These are phyloP conservation scores for Nipponacmea schrenckii DNA, from an alignment of 2,888 invertebrate species.

Conservation along the genomic window DNA sequence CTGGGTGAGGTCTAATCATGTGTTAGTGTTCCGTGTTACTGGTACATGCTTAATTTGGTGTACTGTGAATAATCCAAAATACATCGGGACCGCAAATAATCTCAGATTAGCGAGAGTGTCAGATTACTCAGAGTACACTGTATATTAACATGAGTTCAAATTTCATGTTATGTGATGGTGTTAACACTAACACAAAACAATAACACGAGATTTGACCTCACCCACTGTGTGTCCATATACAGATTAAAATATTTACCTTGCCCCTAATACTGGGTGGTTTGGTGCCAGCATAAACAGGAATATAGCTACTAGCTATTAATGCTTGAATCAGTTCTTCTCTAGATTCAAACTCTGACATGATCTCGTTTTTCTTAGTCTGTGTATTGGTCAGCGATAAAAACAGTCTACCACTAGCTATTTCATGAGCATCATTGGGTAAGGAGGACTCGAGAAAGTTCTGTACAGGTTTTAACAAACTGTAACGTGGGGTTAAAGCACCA, in stretches of 20 bases:
- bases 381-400: constrained; percentile 94
- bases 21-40: too few species aligned
- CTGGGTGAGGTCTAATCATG: too few species aligned
- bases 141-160: too few species aligned
- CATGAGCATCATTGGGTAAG: constrained; percentile 80
- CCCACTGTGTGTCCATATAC: too few species aligned
- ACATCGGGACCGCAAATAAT: too few species aligned
- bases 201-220: too few species aligned
- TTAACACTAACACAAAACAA: too few species aligned
- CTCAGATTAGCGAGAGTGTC: too few species aligned
- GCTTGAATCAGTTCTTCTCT: constrained; percentile 89
- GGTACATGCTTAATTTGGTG: too few species aligned
- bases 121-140: too few species aligned
- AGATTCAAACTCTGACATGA: constrained; percentile 89
- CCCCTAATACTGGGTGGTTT: constrained; percentile 66
- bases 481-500: constrained; percentile 95
- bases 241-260: constrained; percentile 52
- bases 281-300: constrained; percentile 75
- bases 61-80: too few species aligned
- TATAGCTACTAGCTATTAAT: constrained; percentile 62
- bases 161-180: too few species aligned
- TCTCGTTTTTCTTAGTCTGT: constrained; percentile 90
- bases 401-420: constrained; percentile 86
- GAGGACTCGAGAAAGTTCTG: constrained; percentile 81
- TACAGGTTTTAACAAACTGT: constrained; percentile 89